Evolutionary conservation across 2,113 vertebrate species (phyloP).

Genomic region (Istiophorus platypterus): DNA sequence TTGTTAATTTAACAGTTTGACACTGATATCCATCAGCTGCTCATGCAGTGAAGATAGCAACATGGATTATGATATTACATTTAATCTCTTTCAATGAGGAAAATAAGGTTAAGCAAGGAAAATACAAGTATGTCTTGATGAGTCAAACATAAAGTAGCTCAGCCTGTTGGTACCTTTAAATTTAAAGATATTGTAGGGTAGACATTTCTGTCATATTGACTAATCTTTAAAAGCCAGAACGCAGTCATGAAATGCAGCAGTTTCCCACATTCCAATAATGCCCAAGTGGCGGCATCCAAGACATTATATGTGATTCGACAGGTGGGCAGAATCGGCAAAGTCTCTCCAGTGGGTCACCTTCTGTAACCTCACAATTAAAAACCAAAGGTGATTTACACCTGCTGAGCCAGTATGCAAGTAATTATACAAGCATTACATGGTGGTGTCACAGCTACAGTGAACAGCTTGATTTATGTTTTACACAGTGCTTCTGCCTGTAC

Average conservation of each 20-base stretch:
- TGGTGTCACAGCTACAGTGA: constrained; percentile 48
- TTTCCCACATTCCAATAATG: not conserved
- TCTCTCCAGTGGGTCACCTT: not conserved
- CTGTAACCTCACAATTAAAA: not conserved
- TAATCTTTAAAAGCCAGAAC: not conserved
- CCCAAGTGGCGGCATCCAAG: not conserved
- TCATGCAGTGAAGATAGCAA: constrained; percentile 15
- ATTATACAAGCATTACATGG: constrained; percentile 39
- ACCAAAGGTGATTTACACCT: constrained; percentile 27
- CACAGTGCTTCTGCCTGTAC: constrained; percentile 50
- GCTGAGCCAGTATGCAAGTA: not conserved
- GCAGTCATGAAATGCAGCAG: constrained; percentile 8
- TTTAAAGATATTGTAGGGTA: not conserved
- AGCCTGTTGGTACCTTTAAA: not conserved
- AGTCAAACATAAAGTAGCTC: not conserved
- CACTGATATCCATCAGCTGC: constrained; percentile 66
- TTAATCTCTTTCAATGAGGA: constrained; percentile 30
- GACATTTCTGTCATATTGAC: not conserved
- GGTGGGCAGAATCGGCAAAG: not conserved
- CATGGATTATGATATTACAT: constrained; percentile 27
- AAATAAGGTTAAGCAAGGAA: constrained; percentile 16
- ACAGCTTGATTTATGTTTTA: constrained; percentile 63
- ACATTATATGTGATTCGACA: not conserved
- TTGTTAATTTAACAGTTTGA: constrained; percentile 54
- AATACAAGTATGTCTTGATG: not conserved